Conservation (phyloP, 2,113 vertebrate genomes). For the Oryzias woworae region DNA sequence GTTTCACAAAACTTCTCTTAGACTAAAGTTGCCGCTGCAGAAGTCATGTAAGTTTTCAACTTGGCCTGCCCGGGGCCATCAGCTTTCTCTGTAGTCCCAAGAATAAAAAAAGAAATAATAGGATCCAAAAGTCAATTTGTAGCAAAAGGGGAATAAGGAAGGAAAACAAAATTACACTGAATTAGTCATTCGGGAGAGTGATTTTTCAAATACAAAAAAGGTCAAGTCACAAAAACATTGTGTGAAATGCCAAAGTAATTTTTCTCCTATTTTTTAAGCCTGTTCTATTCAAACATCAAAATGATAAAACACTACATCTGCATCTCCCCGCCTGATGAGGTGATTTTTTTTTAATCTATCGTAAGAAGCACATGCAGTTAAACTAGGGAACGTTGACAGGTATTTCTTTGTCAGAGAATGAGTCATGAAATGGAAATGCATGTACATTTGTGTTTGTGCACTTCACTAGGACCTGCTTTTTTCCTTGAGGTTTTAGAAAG, state of each 20-base stretch:
- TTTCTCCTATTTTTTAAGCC: constrained; percentile 4
- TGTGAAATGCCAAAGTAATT: constrained; percentile 31
- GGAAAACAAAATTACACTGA: constrained; percentile 1
- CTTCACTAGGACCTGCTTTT: constrained; percentile 3
- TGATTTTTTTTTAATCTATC: constrained; percentile 10
- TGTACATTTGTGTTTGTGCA: background rate
- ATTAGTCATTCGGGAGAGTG: background rate
- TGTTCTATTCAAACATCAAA: background rate
- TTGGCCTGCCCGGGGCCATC: too few relatives aligned
- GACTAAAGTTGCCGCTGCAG: too few relatives aligned
- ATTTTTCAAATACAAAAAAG: constrained; percentile 22
- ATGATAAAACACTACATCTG: constrained; percentile 16
- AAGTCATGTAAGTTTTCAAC: too few relatives aligned
- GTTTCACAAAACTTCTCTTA: too few relatives aligned
- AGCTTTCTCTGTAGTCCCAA: background rate
- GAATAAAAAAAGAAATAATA: background rate
- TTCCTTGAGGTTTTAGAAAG: background rate
- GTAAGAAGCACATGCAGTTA: background rate
- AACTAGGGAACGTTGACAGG: background rate
- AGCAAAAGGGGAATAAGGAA: constrained; percentile 1
- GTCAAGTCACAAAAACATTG: constrained; percentile 34
- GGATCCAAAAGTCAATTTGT: background rate
- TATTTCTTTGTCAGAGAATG: background rate
- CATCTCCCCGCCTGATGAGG: background rate
- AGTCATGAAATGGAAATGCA: background rate